Percentiles rank a stretch among this genome's conserved stretches.
Evolutionary conservation across 1,140 invertebrate species (phyloP).

Genomic region (Drosophila nannoptera): DNA sequence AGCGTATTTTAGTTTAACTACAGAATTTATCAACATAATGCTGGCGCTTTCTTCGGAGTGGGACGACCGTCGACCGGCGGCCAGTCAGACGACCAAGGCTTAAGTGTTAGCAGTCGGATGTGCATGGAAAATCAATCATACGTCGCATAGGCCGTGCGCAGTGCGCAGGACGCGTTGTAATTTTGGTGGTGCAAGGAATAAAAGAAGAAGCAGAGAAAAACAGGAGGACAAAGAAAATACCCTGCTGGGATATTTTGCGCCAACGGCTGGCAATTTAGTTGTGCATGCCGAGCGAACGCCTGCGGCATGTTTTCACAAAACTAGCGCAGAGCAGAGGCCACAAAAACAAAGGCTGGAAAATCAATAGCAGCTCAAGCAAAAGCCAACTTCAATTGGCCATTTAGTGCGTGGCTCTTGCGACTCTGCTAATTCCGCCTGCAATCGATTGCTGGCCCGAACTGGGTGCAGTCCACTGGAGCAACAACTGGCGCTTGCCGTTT

Average conservation of each 20-base stretch:
- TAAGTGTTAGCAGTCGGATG: slow-evolving; percentile 11
- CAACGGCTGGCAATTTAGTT: slow-evolving; percentile 24
- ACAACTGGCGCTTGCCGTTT: slow-evolving; percentile 58
- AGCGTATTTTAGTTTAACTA: not conserved
- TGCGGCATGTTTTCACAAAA: slow-evolving; percentile 11
- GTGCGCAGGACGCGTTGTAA: slow-evolving; percentile 6
- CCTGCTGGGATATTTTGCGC: slow-evolving; percentile 32
- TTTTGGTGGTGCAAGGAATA: slow-evolving; percentile 33
- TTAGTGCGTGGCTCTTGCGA: not conserved
- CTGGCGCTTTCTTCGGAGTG: not conserved
- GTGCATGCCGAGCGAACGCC: slow-evolving; percentile 13
- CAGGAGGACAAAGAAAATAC: no score
- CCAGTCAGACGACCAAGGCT: not conserved
- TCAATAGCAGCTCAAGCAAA: no score
- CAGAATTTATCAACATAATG: not conserved
- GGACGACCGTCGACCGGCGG: not conserved
- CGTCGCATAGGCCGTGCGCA: slow-evolving; percentile 60
- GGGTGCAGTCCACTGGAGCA: slow-evolving; percentile 13
- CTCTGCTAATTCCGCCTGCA: not conserved
- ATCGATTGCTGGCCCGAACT: slow-evolving; percentile 8
- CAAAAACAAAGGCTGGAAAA: not conserved
- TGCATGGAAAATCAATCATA: slow-evolving; percentile 55
- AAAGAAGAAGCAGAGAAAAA: no score
- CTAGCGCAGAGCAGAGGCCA: not conserved
- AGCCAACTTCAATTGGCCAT: no score